Percentiles rank a stretch among this genome's conserved stretches.
phyloP scores from a whole-genome alignment of 2,797 vertebrate genomes.

The Fringilla coelebs region DNA sequence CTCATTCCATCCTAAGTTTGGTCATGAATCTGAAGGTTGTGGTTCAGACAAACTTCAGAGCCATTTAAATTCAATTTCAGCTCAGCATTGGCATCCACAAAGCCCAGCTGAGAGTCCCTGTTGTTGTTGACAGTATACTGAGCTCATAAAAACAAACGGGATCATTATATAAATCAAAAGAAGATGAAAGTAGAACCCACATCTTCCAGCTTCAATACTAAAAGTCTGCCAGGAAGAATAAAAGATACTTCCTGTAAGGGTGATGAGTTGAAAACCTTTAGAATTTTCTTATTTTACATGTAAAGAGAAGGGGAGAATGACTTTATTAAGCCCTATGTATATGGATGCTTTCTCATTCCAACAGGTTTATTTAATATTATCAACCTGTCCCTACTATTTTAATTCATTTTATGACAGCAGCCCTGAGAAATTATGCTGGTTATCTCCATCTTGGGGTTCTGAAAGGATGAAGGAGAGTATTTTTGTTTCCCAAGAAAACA shows the following conservation, averaged over 20 bases:
- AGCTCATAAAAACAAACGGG: slow-evolving; percentile 38
- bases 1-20: slow-evolving; percentile 5
- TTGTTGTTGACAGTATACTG: slow-evolving; percentile 56
- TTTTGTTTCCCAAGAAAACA: not conserved
- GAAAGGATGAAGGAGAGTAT: not conserved
- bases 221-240: slow-evolving; percentile 26
- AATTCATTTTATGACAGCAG: not conserved
- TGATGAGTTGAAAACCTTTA: slow-evolving; percentile 1
- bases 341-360: not conserved
- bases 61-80: not conserved
- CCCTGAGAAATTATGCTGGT: not conserved
- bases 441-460: not conserved
- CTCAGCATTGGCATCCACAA: not conserved
- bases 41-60: slow-evolving; percentile 32
- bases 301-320: not conserved
- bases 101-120: not conserved
- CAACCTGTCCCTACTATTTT: not conserved
- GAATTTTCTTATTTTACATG: not conserved
- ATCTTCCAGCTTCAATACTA: slow-evolving; percentile 34
- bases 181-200: slow-evolving; percentile 51
- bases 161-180: slow-evolving; percentile 58
- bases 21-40: slow-evolving; percentile 30
- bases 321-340: not conserved
- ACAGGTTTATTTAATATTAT: not conserved
- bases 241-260: slow-evolving; percentile 25